Evolutionary conservation across 1,140 invertebrate genomes (phyloP), one percentile per base, ranked within the genome.

Genomic region (Zaprionus camerounensis): DNA sequence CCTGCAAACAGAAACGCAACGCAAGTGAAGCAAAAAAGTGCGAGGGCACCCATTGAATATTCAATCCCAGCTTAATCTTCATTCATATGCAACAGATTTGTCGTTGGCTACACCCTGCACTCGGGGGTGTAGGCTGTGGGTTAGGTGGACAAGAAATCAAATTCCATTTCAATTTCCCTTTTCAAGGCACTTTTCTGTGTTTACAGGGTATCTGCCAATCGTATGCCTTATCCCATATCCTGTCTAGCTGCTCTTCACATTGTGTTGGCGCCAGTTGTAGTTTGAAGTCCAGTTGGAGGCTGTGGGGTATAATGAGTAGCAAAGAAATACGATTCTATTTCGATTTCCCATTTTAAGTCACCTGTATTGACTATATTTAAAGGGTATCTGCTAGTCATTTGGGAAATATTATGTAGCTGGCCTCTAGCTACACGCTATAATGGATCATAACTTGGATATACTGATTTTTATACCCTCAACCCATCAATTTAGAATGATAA

Each of bases 1-100:
- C 34, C 26, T 28, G 41, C n/a, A 62, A 28, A 62, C 3, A 38
- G 41, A 44, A 74, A 36, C 31, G 17, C 5, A 13, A 61, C 49
- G 55, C 56, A 51, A 64, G 65, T 58, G 53, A 55, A 74, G 24
- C 22, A 65, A 66, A 46, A 69, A 68, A 69, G 67, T 75, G 72
- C 44, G 53, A 70, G 31, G 2, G 46, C 17, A 73, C 20, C 36
- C 58, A 71, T 71, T 44, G 61, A 71, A 65, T 71, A 65, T 65
- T 76, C 62, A 71, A 76, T 71, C 55, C 55, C 28, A 44, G 38
- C 31, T 58, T 57, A 70, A 78, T 61, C 61, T 34, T 7, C 59
- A 36, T 61, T 73, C 74, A 73, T 44, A 67, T 65, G 75, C 66
- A 73, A 78, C 65, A 80, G 75, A 74, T 80, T 74, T 69, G 65